phyloP scores from a whole-genome alignment of 2,113 vertebrate genomes.

The Eretmochelys imbricata region DNA sequence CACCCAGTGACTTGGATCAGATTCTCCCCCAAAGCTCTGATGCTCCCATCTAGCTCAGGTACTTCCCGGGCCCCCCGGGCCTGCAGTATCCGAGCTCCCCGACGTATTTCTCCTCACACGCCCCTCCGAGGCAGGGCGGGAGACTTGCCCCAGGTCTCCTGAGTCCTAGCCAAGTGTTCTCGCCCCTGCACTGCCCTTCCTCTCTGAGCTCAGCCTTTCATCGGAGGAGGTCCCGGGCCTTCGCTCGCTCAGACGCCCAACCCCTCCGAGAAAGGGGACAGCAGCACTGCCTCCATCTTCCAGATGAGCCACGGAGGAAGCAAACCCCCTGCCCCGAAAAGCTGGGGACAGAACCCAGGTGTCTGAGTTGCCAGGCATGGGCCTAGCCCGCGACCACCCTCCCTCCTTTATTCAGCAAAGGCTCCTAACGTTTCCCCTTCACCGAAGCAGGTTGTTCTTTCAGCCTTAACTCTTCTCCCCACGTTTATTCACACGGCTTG shows the following conservation, averaged over 20 bases:
- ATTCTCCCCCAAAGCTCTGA: neutral
- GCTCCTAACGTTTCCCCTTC: neutral
- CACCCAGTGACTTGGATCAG: neutral
- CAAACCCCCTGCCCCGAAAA: neutral
- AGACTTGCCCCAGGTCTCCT: neutral
- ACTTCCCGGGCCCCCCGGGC: no score
- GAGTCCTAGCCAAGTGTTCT: neutral
- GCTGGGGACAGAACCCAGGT: neutral
- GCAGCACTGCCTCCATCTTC: no score
- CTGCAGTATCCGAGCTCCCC: no score
- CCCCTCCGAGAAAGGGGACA: neutral
- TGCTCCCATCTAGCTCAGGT: neutral
- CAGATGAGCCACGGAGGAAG: neutral
- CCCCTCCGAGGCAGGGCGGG: neutral
- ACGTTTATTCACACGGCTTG: neutral
- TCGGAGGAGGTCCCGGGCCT: no score
- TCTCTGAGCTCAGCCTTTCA: neutral
- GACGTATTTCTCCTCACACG: neutral
- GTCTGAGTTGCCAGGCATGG: neutral
- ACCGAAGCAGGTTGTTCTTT: neutral
- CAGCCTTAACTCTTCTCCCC: neutral
- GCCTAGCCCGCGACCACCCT: no score
- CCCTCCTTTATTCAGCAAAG: neutral
- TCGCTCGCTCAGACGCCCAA: neutral
- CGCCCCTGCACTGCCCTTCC: neutral